These are phyloP conservation scores for Coturnix japonica DNA, from an alignment of 2,113 vertebrate genomes.

Conservation along the genomic window DNA sequence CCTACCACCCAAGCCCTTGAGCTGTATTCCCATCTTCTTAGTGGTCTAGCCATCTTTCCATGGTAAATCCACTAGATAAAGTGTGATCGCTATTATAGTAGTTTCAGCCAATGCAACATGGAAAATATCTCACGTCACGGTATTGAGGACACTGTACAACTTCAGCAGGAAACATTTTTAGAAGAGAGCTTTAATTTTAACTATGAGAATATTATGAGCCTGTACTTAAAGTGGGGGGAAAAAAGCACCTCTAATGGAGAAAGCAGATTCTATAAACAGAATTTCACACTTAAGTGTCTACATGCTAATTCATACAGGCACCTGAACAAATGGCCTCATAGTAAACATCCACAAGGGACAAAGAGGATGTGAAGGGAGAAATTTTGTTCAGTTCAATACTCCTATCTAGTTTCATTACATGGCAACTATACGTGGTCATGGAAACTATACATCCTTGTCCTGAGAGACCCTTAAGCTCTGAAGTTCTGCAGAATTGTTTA, in stretches of 20 bases:
- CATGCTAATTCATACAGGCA: not conserved
- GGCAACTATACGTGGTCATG: not conserved
- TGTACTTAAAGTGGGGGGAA: not conserved
- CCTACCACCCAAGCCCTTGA: conserved; percentile 8
- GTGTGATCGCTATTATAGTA: not conserved
- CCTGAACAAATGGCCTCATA: not conserved
- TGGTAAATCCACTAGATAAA: not conserved
- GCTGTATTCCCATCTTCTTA: not conserved
- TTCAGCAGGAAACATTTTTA: not conserved
- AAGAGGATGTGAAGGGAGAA: not conserved
- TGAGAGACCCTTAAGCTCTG: not conserved
- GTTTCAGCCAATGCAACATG: not conserved
- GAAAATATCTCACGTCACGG: not conserved
- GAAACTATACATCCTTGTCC: not conserved
- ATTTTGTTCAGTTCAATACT: not conserved
- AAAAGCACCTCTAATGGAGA: not conserved
- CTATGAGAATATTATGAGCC: not conserved
- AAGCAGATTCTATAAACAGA: not conserved
- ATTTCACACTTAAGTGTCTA: not conserved
- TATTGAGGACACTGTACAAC: not conserved
- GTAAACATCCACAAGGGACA: not conserved
- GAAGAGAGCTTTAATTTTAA: not conserved
- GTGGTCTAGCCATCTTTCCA: not conserved
- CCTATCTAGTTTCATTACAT: not conserved
- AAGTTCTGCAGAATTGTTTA: conserved; percentile 1